Conservation (phyloP, 2,113 vertebrate genomes). For the Cephalopterus ornatus region DNA sequence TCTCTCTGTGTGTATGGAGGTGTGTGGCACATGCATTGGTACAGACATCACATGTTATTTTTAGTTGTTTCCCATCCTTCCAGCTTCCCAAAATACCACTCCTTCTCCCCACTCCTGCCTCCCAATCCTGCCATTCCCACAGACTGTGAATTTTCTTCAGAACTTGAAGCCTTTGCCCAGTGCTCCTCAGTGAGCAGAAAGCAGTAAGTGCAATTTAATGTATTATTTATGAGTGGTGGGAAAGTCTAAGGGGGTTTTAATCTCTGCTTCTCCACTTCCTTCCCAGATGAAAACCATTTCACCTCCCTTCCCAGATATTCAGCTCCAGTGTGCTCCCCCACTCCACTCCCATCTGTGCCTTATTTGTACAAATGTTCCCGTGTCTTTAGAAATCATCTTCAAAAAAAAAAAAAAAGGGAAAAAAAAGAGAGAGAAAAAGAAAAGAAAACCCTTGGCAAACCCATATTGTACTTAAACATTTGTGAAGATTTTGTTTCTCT, state of each 20-base stretch:
- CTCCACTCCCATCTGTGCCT: conserved; percentile 52
- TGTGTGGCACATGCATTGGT: background rate
- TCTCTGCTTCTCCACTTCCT: conserved; percentile 66
- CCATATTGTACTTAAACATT: conserved; percentile 75
- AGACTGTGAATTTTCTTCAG: background rate
- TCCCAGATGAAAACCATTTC: conserved; percentile 74
- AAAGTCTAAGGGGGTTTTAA: conserved; percentile 65
- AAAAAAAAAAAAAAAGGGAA: background rate
- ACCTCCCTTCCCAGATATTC: conserved; percentile 62
- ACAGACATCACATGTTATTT: background rate
- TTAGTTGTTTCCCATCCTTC: background rate
- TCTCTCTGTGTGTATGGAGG: background rate
- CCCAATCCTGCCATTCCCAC: background rate
- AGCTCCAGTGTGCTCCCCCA: conserved; percentile 32
- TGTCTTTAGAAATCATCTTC: conserved; percentile 71
- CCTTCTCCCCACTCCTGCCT: background rate
- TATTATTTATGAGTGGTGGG: conserved; percentile 73
- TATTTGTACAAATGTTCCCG: conserved; percentile 68
- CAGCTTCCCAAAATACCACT: background rate
- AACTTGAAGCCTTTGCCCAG: background rate
- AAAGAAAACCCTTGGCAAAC: conserved; percentile 44
- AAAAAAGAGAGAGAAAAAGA: background rate
- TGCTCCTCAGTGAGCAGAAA: conserved; percentile 32
- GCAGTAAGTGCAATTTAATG: conserved; percentile 59
- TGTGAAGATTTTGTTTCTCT: conserved; percentile 71